Base-by-base conservation (phyloP, 2,113 vertebrate genomes). In the Propithecus coquereli region DNA sequence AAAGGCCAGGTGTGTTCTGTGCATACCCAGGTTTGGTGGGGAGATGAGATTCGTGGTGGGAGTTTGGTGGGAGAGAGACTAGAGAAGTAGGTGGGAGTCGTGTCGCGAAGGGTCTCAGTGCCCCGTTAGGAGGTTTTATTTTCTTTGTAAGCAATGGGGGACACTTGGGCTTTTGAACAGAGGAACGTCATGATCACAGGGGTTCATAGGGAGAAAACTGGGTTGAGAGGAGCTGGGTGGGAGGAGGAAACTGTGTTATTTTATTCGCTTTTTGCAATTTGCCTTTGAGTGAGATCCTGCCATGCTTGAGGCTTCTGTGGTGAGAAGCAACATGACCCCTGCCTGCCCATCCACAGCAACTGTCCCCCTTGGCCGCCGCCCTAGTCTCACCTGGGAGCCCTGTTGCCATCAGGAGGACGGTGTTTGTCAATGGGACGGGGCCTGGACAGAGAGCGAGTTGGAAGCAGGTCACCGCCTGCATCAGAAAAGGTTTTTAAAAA, bases 281-380 rank as follows among this genome's bases (percentile, higher is more conserved):
- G 77, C 34, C 52, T 90, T 61, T 76, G 47, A 45, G 68, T 5
- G 40, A 86, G 66, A 32, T 27, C 32, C 52, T 66, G 50, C 59
- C 3, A n/a, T 30, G 22, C 37, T 45, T 2, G 3, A 18, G 57
- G 20, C 47, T 52, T 43, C 45, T 59, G 32, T 13, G n/a, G 45
- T 43, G 52, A 81, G 50, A 50, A 68, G 40, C 23, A 11, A 45
- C 25, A 6, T 20, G 20, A 30, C 22, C 40, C 47, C 22, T 7
- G 59, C 22, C 8, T 32, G 65, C 23, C 82, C 32, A n/a, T 34
- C 52, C 25, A 17, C 22, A 14, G 20, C 47, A 8, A 3, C 16
- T 0, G 0, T 20, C 32, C 84, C 71, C 37, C 61, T 50, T 16
- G 0, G 6, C 61, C 6, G 6, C 79, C 2, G 3, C 9, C 32